Percentiles rank a stretch among this genome's conserved stretches.
Conservation (phyloP, 2,113 vertebrate genomes). For the Chelonoidis abingdonii region DNA sequence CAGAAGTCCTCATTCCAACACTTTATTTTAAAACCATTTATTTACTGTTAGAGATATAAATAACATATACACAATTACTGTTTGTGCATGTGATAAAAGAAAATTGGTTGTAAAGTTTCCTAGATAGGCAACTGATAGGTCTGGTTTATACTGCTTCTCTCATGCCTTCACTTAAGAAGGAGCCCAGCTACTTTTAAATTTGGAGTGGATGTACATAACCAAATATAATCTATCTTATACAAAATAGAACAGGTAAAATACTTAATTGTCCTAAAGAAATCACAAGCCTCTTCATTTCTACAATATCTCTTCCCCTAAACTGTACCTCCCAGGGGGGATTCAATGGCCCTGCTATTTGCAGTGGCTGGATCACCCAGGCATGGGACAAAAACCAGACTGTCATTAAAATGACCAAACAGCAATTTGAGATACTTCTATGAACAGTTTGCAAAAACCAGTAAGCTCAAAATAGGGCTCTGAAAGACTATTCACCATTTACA, state of each 20-base stretch:
- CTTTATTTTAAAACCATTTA: constrained; percentile 32
- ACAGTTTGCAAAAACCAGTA: background rate
- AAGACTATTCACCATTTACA: background rate
- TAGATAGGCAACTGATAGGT: background rate
- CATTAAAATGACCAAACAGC: background rate
- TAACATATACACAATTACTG: background rate
- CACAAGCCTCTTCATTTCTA: background rate
- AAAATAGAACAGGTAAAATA: background rate
- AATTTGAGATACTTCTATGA: background rate
- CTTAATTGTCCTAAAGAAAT: background rate
- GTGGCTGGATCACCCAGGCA: background rate
- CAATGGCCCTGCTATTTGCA: background rate
- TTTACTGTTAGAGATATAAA: background rate
- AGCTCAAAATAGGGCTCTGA: background rate
- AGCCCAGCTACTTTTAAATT: background rate
- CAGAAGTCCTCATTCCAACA: background rate
- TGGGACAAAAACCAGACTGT: background rate
- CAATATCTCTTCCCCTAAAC: background rate
- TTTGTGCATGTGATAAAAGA: background rate
- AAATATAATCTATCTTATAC: background rate
- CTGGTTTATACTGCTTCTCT: background rate
- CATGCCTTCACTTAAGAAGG: background rate
- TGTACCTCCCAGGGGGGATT: background rate
- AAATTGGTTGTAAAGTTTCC: background rate
- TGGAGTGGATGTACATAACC: background rate